Evolutionary conservation across 2,888 invertebrate species (phyloP).

Genomic region (Himalopsyche anomala): DNA sequence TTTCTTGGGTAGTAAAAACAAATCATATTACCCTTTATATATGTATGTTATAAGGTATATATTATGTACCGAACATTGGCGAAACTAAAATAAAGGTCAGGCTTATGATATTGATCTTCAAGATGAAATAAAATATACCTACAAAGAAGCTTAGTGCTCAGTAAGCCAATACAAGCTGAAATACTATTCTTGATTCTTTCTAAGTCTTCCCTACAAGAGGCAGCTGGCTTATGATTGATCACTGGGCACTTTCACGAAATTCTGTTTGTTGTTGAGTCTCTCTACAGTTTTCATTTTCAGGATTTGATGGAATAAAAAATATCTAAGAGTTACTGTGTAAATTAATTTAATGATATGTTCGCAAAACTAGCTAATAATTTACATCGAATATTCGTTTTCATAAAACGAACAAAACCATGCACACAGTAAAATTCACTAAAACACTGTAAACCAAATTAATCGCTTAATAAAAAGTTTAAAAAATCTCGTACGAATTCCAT

Average conservation of each 20-base stretch:
- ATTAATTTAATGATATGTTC: neutral
- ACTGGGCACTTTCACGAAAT: constrained; percentile 18
- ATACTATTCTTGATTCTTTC: neutral
- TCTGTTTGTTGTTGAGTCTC: neutral
- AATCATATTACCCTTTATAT: too few species aligned
- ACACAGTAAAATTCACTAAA: too few species aligned
- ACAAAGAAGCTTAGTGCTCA: neutral
- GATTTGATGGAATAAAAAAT: neutral
- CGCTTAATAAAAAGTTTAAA: too few species aligned
- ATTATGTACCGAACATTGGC: too few species aligned
- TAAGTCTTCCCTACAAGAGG: neutral
- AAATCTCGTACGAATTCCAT: too few species aligned
- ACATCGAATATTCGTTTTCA: too few species aligned
- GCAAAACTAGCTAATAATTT: neutral
- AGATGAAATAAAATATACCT: neutral
- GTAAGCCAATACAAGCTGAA: neutral
- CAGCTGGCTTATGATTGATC: constrained; percentile 26
- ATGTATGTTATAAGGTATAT: too few species aligned
- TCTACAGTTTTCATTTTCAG: neutral
- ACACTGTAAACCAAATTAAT: too few species aligned
- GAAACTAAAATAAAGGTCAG: neutral
- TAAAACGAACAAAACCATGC: too few species aligned
- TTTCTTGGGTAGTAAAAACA: too few species aligned
- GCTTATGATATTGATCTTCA: constrained; percentile 2
- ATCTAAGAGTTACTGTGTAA: neutral